Base-by-base conservation (phyloP, 2,888 invertebrate species). In the Drosophila nigricruria region DNA sequence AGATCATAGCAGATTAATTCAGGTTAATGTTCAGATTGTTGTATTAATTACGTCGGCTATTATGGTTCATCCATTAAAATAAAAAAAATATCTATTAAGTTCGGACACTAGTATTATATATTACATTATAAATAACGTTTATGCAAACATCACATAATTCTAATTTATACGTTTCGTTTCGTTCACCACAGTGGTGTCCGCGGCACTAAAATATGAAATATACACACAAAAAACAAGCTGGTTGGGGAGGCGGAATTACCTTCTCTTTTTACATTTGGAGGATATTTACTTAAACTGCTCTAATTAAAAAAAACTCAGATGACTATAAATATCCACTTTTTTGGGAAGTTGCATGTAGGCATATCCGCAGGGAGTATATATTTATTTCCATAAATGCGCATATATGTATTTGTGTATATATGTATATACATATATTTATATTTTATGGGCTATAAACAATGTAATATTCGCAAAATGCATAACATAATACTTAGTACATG, bases 371-470 rank as follows among this genome's bases (percentile, higher is more conserved):
- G 25, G 8, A 49, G 9, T 14, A 14, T 34, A 50, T 50, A 50
- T 32, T 14, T 18, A 69, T 43, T 32, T 27, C 36, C 34, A 52
- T n/a, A 25, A 32, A 62, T 47, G 18, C 32, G 12, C 25, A 23
- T 36, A 52, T 34, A 23, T 36, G n/a, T 20, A 16, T n/a, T n/a
- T n/a, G n/a, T 23, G 5, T 49, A 38, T 47, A 20, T 16, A 23
- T 5, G 8, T 20, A 20, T 34, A 42, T 2, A 34, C 27, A 30
- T 5, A 67, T 27, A 53, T 42, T 10, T 27, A 27, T 27, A n/a
- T 30, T 30, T 30, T 10, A 10, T 30, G 30, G 25, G 36, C 25
- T 32, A 47, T 30, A 66, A 36, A 54, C 45, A 54, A 47, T 47
- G 5, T 20, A 12, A 23, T 30, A 30, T 23, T 45, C n/a, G 27